Base-by-base conservation (phyloP, 2,888 invertebrate genomes). In the Lasioglossum figueresi region DNA sequence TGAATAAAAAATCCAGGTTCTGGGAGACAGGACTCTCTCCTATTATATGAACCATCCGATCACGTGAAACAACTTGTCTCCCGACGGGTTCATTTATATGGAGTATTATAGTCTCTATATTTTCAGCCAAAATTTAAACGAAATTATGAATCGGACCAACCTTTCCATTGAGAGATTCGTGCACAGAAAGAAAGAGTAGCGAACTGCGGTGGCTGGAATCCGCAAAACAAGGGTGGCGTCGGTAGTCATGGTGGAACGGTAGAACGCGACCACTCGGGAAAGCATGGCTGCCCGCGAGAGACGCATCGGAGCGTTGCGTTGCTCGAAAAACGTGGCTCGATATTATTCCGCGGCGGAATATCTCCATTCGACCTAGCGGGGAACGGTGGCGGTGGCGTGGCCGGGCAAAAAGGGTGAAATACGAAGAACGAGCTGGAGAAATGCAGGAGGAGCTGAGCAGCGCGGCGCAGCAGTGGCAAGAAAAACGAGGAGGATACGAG, bases 331-430 rank as follows among this genome's bases (percentile, higher is more conserved):
- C 85, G 83, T 78, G 82, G 52, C 80, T 78, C 80, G 88, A 89
- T 90, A 86, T 88, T 87, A 88, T 89, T 86, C 91, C 76, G 71
- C 83, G 66, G 83, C 84, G 89, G 82, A 90, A 89, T 90, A 91
- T 91, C 91, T 91, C 88, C 88, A 91, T 90, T 88, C 84, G 79
- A 77, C 71, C 73, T 68, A 37, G 68, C 37, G 66, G 19, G 66
- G 34, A 16, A 34, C 23, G 23, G 23, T 4, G 34, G 68, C 34
- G 34, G 59, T 68, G 40, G 52, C 68, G 19, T 6, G 45, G 56
- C 52, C 48, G 16, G 66, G 56, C 76, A 83, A 83, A 84, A 76
- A 88, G 82, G 80, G 86, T 82, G 80, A 78, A 79, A 87, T 83
- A 85, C 82, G 88, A 84, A 80, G 76, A 80, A 68, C 73, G 80